Percentiles rank a stretch among this genome's conserved stretches.
Evolutionary conservation across 2,797 vertebrate species (phyloP).

Genomic region (Smutsia gigantea): DNA sequence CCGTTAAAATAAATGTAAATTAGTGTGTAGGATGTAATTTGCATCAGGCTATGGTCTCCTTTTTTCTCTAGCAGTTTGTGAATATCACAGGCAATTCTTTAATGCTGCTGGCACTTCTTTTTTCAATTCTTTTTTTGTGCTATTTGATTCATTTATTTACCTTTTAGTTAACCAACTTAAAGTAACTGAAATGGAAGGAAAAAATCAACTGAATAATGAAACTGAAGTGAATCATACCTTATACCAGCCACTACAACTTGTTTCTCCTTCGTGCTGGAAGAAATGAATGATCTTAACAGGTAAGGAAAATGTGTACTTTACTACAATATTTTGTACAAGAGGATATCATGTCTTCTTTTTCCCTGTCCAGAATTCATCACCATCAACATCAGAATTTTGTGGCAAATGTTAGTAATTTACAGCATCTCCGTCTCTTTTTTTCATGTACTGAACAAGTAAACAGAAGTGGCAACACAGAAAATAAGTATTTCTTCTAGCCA

Average conservation of each 20-base stretch:
- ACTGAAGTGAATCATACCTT: neutral
- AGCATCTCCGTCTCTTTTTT: neutral
- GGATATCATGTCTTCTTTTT: neutral
- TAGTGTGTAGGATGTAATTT: neutral
- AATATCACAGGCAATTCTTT: neutral
- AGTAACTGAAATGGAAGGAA: neutral
- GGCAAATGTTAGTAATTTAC: neutral
- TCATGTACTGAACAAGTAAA: neutral
- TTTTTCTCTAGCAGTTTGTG: neutral
- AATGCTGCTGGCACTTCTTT: neutral
- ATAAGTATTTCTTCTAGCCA: neutral
- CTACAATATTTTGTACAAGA: neutral
- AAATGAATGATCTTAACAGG: neutral
- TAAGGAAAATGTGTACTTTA: neutral
- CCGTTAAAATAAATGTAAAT: constrained; percentile 3
- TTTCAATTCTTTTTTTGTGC: constrained; percentile 26
- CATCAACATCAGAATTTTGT: neutral
- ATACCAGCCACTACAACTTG: neutral
- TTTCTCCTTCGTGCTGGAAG: neutral
- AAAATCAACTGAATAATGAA: neutral
- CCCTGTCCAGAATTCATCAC: neutral
- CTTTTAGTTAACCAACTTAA: neutral
- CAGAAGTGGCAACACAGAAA: neutral
- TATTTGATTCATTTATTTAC: neutral
- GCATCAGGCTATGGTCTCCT: neutral